phyloP scores from a whole-genome alignment of 2,888 invertebrate species.

The Yponomeuta cagnagella region DNA sequence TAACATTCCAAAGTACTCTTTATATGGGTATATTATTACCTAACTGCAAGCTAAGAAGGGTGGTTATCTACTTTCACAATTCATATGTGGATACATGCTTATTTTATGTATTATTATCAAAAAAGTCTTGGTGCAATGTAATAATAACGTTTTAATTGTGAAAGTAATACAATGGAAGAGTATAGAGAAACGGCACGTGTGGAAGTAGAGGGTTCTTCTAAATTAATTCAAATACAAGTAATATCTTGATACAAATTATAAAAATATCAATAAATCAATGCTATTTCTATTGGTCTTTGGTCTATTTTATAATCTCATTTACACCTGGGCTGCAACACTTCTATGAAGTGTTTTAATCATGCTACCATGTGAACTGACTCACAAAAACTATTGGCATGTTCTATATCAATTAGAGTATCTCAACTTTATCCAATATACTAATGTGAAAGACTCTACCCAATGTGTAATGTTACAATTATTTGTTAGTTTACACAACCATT shows the following conservation, averaged over 20 bases:
- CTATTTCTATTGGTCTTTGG: slow-evolving; percentile 7
- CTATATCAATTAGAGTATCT: not conserved
- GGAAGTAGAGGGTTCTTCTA: slow-evolving; percentile 6
- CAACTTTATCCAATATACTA: not conserved
- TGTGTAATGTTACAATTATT: not conserved
- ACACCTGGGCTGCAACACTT: not conserved
- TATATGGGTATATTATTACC: not conserved
- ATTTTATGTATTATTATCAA: not conserved
- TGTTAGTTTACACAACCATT: slow-evolving; percentile 3
- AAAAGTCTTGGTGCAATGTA: not conserved
- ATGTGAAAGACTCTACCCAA: not conserved
- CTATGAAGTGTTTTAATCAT: not conserved
- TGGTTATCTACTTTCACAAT: too few species aligned
- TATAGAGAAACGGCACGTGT: not conserved
- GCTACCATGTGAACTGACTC: not conserved
- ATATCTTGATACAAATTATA: not conserved
- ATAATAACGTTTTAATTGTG: slow-evolving; percentile 3
- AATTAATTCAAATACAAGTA: not conserved
- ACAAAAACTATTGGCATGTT: not conserved
- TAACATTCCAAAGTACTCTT: not conserved
- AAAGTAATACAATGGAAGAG: slow-evolving; percentile 12
- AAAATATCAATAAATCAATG: slow-evolving; percentile 7
- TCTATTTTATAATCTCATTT: not conserved
- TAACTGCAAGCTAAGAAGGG: too few species aligned
- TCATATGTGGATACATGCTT: not conserved